phyloP scores from a whole-genome alignment of 2,113 vertebrate species.

The Urocolius indicus region DNA sequence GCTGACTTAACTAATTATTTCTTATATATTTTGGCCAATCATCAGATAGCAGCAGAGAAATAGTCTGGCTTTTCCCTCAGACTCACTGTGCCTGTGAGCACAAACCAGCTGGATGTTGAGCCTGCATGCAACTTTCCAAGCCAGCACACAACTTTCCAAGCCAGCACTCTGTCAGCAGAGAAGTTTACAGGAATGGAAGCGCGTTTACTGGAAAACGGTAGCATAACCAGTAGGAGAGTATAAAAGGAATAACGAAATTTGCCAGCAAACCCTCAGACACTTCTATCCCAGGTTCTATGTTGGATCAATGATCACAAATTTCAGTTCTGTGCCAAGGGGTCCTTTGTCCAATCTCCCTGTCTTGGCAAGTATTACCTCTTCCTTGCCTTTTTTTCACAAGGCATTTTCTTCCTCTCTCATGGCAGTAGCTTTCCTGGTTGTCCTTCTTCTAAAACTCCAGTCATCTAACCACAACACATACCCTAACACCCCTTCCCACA shows the following conservation, averaged over 20 bases:
- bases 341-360: neutral
- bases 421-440: neutral
- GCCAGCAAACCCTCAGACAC: neutral
- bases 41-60: neutral
- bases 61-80: neutral
- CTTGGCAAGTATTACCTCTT: neutral
- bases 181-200: neutral
- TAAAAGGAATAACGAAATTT: neutral
- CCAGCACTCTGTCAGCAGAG: neutral
- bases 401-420: neutral
- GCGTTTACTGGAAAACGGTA: neutral
- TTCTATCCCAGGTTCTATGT: neutral
- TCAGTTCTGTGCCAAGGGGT: neutral
- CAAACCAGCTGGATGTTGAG: neutral
- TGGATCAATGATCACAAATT: neutral
- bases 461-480: neutral
- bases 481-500: neutral
- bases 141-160: neutral
- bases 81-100: neutral
- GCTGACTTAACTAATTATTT: neutral
- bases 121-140: neutral
- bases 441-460: neutral
- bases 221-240: neutral
- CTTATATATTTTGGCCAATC: neutral
- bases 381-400: neutral